Evolutionary conservation across 2,797 vertebrate species (phyloP), one percentile per base, ranked within the genome.

Genomic region (Diplodus sargus): DNA sequence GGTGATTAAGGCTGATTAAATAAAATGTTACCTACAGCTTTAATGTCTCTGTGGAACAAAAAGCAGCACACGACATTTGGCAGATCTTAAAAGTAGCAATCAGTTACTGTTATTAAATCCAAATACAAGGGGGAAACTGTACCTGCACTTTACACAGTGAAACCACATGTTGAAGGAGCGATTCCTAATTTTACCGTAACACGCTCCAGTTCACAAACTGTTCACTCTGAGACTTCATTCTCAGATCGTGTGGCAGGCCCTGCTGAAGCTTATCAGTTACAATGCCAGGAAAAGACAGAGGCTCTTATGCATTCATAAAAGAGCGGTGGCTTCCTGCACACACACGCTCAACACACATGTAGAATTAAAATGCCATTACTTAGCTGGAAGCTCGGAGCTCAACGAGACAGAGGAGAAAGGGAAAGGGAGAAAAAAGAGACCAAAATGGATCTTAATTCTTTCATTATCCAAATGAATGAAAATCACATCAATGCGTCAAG

Each of bases 321-420:
- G 58, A 80, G 78, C 61, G 52, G 81, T 51, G 67, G 76, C 79
- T 93, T 93, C 88, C 84, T 90, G 83, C 53, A 2, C 9, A 20
- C 25, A 47, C 39, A 30, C 59, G 8, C 1, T 34, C 34, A 34
- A 34, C 77, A 70, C 77, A 87, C 83, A 76, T 67, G 74, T 56
- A 77, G 88, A 93, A 93, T 93, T 93, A 93, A 91, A 93, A 88
- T 82, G 88, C 83, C 88, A 94, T 94, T 92, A 94, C 87, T 89
- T 80, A 83, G 83, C 80, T 86, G 85, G 82, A 91, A 85, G 64
- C 25, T 53, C 87, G 81, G 76, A 83, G 82, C 77, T 85, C 78
- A 74, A 82, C 62, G 68, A 87, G 81, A 81, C 47, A 78, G 83
- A 86, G 49, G 58, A 91, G 77, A 82, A 53, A 39, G 75, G 43